Percentiles rank a stretch among this genome's conserved stretches.
phyloP scores from a whole-genome alignment of 2,888 invertebrate species.

The Ectemnius lituratus region DNA sequence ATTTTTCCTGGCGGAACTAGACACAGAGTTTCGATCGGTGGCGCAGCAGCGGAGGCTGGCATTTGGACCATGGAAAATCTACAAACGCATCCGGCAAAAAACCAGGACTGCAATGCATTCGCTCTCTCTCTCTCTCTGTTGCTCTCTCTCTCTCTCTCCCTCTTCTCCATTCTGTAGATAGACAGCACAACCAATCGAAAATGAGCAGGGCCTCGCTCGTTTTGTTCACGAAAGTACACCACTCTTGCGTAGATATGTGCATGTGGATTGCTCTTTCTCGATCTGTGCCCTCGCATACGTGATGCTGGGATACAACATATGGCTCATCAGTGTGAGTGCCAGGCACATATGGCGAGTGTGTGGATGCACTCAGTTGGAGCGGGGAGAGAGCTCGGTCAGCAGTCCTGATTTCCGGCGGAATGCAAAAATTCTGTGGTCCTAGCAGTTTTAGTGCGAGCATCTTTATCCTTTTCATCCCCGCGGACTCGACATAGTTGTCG shows the following conservation, averaged over 20 bases:
- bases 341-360: not conserved
- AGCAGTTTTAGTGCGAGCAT: constrained; percentile 64
- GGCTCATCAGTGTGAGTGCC: not conserved
- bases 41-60: not conserved
- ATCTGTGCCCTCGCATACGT: not conserved
- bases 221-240: constrained; percentile 28
- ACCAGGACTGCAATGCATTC: constrained; percentile 12
- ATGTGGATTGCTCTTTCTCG: not conserved
- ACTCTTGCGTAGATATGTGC: not conserved
- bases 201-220: constrained; percentile 35
- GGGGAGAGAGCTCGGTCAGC: constrained; percentile 62
- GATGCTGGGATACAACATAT: no score
- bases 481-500: constrained; percentile 37
- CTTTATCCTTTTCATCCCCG: constrained; percentile 53
- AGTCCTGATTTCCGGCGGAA: constrained; percentile 59
- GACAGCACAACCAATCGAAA: constrained; percentile 50
- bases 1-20: not conserved
- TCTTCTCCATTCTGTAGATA: constrained; percentile 47
- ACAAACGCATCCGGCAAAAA: constrained; percentile 24
- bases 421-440: constrained; percentile 66
- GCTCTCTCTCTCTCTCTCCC: not conserved
- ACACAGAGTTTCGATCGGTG: not conserved
- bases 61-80: constrained; percentile 28
- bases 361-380: constrained; percentile 37
- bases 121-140: no score